A percentile compares a stretch with the other conserved stretches of the same genome.
These are phyloP conservation scores for Muscina levida DNA, from an alignment of 2,888 invertebrate species.

Conservation along the genomic window DNA sequence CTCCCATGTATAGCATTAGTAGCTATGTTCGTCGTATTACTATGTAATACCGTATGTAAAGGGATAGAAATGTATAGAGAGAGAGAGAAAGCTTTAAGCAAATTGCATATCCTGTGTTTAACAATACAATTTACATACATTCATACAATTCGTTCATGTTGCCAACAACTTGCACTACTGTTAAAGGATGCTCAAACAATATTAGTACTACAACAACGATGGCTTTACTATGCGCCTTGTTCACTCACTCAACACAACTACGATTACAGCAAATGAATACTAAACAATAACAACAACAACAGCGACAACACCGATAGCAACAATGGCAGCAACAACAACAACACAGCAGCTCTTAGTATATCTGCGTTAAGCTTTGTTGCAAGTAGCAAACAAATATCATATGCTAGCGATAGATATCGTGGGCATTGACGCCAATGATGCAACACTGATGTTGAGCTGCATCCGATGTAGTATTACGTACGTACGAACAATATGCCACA, in stretches of 20 bases:
- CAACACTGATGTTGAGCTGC: constrained; percentile 29
- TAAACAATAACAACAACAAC: constrained; percentile 29
- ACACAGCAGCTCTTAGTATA: neutral
- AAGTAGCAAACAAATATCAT: constrained; percentile 34
- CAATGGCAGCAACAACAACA: neutral
- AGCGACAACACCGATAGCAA: constrained; percentile 16
- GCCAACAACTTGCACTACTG: neutral
- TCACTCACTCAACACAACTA: constrained; percentile 12
- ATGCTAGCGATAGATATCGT: constrained; percentile 16
- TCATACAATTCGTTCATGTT: constrained; percentile 1
- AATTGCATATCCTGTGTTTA: constrained; percentile 59
- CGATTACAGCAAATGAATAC: constrained; percentile 27
- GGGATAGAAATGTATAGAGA: neutral
- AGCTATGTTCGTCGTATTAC: neutral
- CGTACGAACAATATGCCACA: constrained; percentile 33
- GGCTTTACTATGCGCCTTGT: neutral
- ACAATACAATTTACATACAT: constrained; percentile 52
- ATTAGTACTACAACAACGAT: too few species aligned
- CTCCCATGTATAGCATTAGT: neutral
- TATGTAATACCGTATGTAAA: neutral
- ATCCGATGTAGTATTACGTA: constrained; percentile 56
- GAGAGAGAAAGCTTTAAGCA: constrained; percentile 49
- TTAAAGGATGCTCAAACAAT: constrained; percentile 19
- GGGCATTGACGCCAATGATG: neutral
- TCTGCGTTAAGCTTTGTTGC: neutral